These are phyloP conservation scores for Poeciliopsis retropinna DNA, from an alignment of 2,113 vertebrate genomes.

Conservation along the genomic window DNA sequence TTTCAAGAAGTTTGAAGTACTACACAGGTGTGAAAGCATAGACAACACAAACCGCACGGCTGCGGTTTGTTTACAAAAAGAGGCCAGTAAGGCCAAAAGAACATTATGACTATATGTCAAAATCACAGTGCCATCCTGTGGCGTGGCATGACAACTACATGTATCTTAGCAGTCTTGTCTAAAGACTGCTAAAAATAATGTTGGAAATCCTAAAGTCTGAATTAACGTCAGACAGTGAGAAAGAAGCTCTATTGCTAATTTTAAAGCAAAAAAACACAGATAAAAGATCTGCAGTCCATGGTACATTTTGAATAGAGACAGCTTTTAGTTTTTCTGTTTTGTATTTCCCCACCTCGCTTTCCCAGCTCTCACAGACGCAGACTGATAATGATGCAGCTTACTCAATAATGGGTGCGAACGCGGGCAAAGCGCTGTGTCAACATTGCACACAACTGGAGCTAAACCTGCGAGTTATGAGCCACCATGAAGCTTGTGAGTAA, in stretches of 20 bases:
- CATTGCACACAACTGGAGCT: slow-evolving; percentile 35
- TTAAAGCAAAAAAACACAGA: background rate
- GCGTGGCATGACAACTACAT: too few species aligned
- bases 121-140: too few species aligned
- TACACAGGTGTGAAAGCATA: too few species aligned
- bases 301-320: background rate
- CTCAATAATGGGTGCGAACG: slow-evolving; percentile 69
- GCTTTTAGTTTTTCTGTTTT: background rate
- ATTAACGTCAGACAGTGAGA: background rate
- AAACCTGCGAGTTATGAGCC: slow-evolving; percentile 23
- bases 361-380: slow-evolving; percentile 58
- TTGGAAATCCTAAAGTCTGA: too few species aligned
- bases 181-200: too few species aligned
- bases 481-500: background rate
- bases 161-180: too few species aligned
- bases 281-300: background rate
- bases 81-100: too few species aligned
- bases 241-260: background rate
- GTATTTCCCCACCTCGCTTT: slow-evolving; percentile 2
- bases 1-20: too few species aligned
- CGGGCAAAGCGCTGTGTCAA: background rate
- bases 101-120: too few species aligned
- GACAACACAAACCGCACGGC: too few species aligned
- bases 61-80: too few species aligned
- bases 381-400: slow-evolving; percentile 73